Conservation (phyloP, 2,113 vertebrate species). For the Dryoscopus gambensis region DNA sequence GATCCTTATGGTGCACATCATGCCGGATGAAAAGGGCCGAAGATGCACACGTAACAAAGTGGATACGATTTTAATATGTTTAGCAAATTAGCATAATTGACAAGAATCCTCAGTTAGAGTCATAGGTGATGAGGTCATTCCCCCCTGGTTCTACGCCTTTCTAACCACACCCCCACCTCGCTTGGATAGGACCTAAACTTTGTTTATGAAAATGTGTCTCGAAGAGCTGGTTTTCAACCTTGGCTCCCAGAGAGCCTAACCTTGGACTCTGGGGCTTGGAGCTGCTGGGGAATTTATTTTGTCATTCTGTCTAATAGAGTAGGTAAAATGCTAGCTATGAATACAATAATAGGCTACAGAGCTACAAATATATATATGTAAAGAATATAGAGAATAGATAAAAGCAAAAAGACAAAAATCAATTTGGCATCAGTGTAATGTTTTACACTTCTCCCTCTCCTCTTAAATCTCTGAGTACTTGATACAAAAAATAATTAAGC, state of each 20-base stretch:
- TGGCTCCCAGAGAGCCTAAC: neutral
- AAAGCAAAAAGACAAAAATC: neutral
- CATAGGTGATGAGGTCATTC: neutral
- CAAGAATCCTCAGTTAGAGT: neutral
- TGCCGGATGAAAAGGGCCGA: rapidly evolving
- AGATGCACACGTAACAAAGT: neutral
- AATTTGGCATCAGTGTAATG: neutral
- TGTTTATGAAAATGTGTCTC: neutral
- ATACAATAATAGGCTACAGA: neutral
- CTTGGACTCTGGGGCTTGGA: neutral
- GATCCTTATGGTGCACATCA: neutral
- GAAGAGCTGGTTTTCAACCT: neutral
- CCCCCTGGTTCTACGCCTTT: neutral
- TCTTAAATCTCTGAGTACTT: neutral
- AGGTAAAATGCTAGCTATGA: neutral
- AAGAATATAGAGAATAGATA: neutral
- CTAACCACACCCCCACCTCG: neutral
- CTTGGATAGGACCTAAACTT: neutral
- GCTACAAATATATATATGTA: neutral
- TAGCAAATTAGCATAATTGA: neutral
- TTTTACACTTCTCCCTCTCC: neutral
- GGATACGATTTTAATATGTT: neutral
- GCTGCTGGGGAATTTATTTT: neutral
- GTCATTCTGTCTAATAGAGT: neutral
- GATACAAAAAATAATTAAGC: neutral